phyloP scores from a whole-genome alignment of 2,113 vertebrate species.

The Castor canadensis region DNA sequence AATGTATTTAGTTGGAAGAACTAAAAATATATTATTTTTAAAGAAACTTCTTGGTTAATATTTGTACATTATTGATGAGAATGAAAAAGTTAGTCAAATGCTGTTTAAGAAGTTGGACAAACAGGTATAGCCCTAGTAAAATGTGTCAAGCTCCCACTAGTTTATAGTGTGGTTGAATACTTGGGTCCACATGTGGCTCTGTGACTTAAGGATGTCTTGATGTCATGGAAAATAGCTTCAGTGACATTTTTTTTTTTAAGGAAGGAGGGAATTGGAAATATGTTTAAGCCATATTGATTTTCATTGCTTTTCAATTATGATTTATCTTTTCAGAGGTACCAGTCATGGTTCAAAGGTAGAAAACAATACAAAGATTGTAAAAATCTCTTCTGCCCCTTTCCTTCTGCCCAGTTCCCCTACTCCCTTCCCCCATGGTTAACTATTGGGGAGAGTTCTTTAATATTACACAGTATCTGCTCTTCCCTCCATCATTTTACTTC shows the following conservation, averaged over 20 bases:
- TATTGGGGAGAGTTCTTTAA: background rate
- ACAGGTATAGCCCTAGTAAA: background rate
- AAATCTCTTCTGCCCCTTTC: background rate
- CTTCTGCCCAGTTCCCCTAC: no score
- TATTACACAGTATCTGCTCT: background rate
- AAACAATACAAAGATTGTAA: background rate
- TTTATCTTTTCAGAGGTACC: background rate
- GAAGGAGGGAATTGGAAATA: background rate
- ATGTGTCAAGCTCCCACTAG: background rate
- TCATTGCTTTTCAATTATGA: background rate
- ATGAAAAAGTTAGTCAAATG: background rate
- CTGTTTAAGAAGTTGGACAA: background rate
- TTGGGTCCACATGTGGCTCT: fast-evolving
- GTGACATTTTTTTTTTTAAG: background rate
- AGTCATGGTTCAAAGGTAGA: background rate
- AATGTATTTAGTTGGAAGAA: background rate
- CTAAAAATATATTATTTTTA: background rate
- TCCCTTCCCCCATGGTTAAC: background rate
- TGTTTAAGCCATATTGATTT: background rate
- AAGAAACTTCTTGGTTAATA: background rate
- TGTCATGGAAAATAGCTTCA: background rate
- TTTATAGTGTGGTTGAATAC: no score
- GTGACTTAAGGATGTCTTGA: background rate
- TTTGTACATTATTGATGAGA: background rate
- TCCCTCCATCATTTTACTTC: background rate